Conservation (phyloP, 2,797 vertebrate genomes). For the Halcyon smyrnensis region DNA sequence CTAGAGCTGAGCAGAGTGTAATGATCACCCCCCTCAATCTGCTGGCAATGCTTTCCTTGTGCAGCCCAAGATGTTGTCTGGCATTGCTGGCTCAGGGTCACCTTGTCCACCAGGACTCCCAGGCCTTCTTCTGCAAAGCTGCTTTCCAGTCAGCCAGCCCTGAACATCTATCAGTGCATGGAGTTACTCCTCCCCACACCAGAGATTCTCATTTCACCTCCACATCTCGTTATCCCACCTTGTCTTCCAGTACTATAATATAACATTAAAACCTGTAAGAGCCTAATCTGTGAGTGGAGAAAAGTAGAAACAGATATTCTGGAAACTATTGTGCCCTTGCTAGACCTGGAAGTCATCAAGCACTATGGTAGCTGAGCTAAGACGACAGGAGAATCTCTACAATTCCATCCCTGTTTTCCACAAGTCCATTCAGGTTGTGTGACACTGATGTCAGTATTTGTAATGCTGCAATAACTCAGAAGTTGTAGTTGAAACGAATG, state of each 20-base stretch:
- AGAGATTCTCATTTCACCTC: background rate
- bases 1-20: background rate
- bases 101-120: background rate
- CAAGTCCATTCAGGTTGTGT: background rate
- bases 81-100: background rate
- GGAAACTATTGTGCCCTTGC: background rate
- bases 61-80: background rate
- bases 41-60: background rate
- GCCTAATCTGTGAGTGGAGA: background rate
- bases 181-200: background rate
- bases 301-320: background rate
- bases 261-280: background rate
- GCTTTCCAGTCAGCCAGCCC: background rate
- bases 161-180: background rate
- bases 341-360: background rate
- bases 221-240: background rate
- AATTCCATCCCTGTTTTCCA: background rate
- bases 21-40: background rate
- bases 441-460: background rate
- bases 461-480: background rate
- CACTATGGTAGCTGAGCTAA: background rate
- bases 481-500: background rate
- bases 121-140: background rate
- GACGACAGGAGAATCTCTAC: background rate
- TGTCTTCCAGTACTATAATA: background rate